Conservation (phyloP, 2,888 invertebrate species). For the Dasysyrphus tricinctus region DNA sequence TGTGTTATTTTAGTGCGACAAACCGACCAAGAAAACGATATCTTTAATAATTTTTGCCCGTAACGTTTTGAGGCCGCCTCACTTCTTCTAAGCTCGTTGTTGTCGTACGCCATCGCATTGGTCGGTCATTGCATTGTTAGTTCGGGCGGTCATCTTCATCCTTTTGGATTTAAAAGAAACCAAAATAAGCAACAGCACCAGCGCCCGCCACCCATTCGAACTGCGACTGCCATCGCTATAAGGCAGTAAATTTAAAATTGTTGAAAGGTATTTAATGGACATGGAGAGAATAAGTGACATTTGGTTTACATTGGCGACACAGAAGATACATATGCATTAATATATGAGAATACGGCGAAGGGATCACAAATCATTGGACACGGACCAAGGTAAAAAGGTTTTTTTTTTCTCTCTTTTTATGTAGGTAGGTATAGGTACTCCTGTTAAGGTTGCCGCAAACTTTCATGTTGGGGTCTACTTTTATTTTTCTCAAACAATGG, state of each 20-base stretch:
- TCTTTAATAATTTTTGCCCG: conserved; percentile 63
- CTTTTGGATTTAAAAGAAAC: conserved; percentile 25
- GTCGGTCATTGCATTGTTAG: conserved; percentile 10
- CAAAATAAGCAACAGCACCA: conserved; percentile 17
- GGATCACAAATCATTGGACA: conserved; percentile 72
- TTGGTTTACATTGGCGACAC: conserved; percentile 72
- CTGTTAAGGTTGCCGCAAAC: conserved; percentile 6
- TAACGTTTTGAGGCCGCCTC: conserved; percentile 55
- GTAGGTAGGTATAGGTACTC: too few relatives aligned
- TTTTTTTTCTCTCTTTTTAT: neutral
- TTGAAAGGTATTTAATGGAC: conserved; percentile 75
- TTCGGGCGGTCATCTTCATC: conserved; percentile 67
- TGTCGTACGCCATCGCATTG: neutral
- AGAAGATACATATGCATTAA: conserved; percentile 66
- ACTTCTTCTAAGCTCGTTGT: conserved; percentile 9
- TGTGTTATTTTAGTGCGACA: conserved; percentile 28
- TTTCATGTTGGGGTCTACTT: conserved; percentile 2
- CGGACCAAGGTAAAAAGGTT: conserved; percentile 21
- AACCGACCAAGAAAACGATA: conserved; percentile 58
- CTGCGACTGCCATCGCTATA: neutral
- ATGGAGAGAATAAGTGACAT: conserved; percentile 73
- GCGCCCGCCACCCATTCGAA: conserved; percentile 48
- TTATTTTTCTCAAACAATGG: conserved; percentile 26
- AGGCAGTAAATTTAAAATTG: conserved; percentile 74
- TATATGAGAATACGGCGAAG: conserved; percentile 59